A percentile compares a stretch with the other conserved stretches of the same genome.
Evolutionary conservation across 2,888 invertebrate genomes (phyloP).

Genomic region (Meiosimyza platycephala): DNA sequence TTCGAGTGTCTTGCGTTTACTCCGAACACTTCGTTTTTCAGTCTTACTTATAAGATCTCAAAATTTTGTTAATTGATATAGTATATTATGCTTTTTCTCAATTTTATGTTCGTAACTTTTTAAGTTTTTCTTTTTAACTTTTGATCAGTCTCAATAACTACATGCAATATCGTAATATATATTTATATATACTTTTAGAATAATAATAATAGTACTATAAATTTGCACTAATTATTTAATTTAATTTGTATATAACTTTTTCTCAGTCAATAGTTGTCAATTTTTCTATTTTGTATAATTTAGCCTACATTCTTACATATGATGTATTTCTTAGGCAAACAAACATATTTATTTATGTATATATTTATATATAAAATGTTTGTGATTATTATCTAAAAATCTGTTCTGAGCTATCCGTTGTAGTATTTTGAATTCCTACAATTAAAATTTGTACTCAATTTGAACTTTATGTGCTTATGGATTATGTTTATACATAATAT

Average conservation of each 20-base stretch:
- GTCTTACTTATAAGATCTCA: slow-evolving; percentile 18
- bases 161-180: slow-evolving; percentile 1
- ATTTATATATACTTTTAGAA: slow-evolving; percentile 7
- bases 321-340: too few species aligned
- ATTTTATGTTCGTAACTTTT: neutral
- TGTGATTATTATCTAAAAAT: too few species aligned
- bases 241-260: slow-evolving; percentile 15
- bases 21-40: slow-evolving; percentile 12
- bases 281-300: slow-evolving; percentile 2
- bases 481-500: neutral
- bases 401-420: too few species aligned
- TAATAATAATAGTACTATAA: slow-evolving; percentile 27
- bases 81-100: neutral
- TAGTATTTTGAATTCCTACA: too few species aligned
- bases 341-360: too few species aligned
- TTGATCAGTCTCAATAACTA: slow-evolving; percentile 28
- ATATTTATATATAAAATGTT: too few species aligned
- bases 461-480: neutral
- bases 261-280: slow-evolving; percentile 28
- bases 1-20: neutral
- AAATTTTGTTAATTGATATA: slow-evolving; percentile 15
- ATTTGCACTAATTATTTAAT: slow-evolving; percentile 28
- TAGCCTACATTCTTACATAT: neutral
- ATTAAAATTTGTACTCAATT: neutral
- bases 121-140: slow-evolving; percentile 7